Base-by-base conservation (phyloP, 1,140 invertebrate genomes). In the Euborellia annulipes region DNA sequence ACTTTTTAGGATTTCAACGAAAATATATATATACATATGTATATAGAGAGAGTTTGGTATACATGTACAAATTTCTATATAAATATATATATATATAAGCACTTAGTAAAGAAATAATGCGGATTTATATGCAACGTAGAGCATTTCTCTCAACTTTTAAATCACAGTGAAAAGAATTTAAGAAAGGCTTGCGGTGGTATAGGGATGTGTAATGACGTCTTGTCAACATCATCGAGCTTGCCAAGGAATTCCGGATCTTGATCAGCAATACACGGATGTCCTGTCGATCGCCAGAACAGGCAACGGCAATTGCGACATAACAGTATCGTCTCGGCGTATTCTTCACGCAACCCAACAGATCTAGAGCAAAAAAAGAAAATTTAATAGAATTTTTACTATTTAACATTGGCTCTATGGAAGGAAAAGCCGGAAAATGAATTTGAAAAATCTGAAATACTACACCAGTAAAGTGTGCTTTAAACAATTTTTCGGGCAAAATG, bases 281-380 rank as follows among this genome's bases (percentile, higher is more conserved):
- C 88, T 37, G 85, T 72, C 1, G 83, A 86, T 54, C 91, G 80
- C 94, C 94, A 98, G 62, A 96, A 97, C 27, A 98, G 73, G 60
- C 89, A 93, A 55, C 91, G 82, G 64, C 94, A 98, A 61, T 92
- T 86, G 48, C 85, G 78, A 63, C 94, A 98, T 36, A 97, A 68
- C 37, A 90, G 87, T 49, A 98, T 72, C 61, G 89, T 89, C 65
- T 98, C 93, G 1, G 92, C 88, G 64, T 88, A 98, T 50, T 93
- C 85, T 67, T 96, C 91, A 49, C 82, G 78, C 16, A 92, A 68
- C 16, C 91, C 91, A 63, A 85, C 92, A 50, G 80, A 75, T 58
- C 89, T 91, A 55, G 7, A 62, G 36, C 22, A 56, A 37, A 52
- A 48, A 50, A 41, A 37, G 13, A 13, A 43, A 44, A n/a, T n/a